phyloP scores from a whole-genome alignment of 2,888 invertebrate species.

The Standfussiana lucernea region DNA sequence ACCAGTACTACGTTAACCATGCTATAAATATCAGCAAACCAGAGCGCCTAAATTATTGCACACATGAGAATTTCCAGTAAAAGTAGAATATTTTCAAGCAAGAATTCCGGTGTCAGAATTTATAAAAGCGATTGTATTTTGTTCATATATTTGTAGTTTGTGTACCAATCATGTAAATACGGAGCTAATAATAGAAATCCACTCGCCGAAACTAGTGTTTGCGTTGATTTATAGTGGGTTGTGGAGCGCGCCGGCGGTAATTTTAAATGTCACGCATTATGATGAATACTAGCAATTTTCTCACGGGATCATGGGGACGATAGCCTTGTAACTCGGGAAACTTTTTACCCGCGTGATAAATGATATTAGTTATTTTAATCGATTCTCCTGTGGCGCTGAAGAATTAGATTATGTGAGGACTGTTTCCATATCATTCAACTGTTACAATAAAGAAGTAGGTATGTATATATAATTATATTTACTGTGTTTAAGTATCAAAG shows the following conservation, averaged over 20 bases:
- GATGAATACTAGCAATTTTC: slow-evolving; percentile 90
- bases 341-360: slow-evolving; percentile 71
- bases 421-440: slow-evolving; percentile 2
- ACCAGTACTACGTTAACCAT: slow-evolving; percentile 80
- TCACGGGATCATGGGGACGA: slow-evolving; percentile 82
- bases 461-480: too few species aligned
- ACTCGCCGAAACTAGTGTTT: slow-evolving; percentile 83
- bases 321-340: slow-evolving; percentile 77
- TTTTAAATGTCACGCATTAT: slow-evolving; percentile 90
- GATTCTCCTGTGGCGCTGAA: slow-evolving; percentile 50
- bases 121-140: slow-evolving; percentile 54
- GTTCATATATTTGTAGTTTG: slow-evolving; percentile 54
- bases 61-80: slow-evolving; percentile 79
- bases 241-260: slow-evolving; percentile 83
- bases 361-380: slow-evolving; percentile 61
- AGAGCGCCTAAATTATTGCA: slow-evolving; percentile 80
- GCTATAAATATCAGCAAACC: slow-evolving; percentile 84
- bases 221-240: slow-evolving; percentile 85
- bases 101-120: slow-evolving; percentile 61
- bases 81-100: slow-evolving; percentile 73
- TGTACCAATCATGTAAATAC: slow-evolving; percentile 68
- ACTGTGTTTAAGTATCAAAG: neutral
- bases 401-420: slow-evolving; percentile 18
- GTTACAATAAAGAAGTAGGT: neutral
- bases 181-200: slow-evolving; percentile 74